Percentiles rank a stretch among this genome's conserved stretches.
phyloP scores from a whole-genome alignment of 1,140 invertebrate genomes.

The Drosophila repletoides region DNA sequence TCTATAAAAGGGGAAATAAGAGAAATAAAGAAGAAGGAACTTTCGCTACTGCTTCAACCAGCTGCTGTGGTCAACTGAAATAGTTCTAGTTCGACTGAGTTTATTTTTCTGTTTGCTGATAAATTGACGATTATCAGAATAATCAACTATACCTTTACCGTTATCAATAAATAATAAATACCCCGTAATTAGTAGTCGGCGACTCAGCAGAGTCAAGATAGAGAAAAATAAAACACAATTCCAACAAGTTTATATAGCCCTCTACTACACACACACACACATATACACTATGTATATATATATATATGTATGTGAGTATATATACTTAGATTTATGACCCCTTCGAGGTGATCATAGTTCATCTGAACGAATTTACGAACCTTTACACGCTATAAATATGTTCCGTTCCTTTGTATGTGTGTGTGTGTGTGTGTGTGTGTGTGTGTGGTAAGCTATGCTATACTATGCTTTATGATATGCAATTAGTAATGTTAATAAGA shows the following conservation, averaged over 20 bases:
- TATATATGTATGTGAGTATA: background rate
- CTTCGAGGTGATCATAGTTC: conserved; percentile 28
- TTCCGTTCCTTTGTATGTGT: background rate
- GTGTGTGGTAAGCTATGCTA: background rate
- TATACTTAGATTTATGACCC: background rate
- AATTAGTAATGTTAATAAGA: too few species aligned
- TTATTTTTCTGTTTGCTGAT: background rate
- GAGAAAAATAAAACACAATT: conserved; percentile 9
- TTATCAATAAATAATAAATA: conserved; percentile 22
- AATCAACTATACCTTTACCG: conserved; percentile 43
- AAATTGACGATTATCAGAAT: conserved; percentile 20
- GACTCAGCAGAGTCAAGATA: conserved; percentile 4
- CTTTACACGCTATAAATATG: conserved; percentile 19
- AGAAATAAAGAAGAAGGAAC: background rate
- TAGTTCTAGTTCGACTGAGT: conserved; percentile 14
- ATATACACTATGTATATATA: background rate
- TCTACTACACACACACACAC: background rate
- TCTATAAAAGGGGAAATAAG: conserved; percentile 4
- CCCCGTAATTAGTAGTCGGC: background rate
- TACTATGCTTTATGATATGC: too few species aligned
- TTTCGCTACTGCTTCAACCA: conserved; percentile 27
- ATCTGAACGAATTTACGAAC: conserved; percentile 11
- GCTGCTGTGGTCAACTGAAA: conserved; percentile 44
- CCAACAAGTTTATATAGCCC: conserved; percentile 16
- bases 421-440: background rate